phyloP scores from a whole-genome alignment of 2,888 invertebrate genomes.

The Perizoma affinitatum region DNA sequence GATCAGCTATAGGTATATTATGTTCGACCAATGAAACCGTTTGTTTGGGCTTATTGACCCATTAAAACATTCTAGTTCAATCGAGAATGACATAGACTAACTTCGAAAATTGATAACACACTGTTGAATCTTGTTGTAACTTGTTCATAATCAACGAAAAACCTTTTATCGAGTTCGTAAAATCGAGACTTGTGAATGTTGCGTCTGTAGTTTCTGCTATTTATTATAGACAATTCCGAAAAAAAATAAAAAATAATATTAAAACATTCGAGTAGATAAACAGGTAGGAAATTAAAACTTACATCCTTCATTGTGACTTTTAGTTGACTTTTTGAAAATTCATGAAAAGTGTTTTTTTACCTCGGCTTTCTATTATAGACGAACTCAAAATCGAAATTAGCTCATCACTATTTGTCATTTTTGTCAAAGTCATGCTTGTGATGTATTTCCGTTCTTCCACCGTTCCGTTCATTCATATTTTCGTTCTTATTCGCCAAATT shows the following conservation, averaged over 20 bases:
- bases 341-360: not conserved
- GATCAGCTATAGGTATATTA: not conserved
- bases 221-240: too few relatives aligned
- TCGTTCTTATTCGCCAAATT: too few relatives aligned
- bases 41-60: conserved; percentile 28
- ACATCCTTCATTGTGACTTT: too few relatives aligned
- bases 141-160: too few relatives aligned
- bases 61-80: conserved; percentile 19
- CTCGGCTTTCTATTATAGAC: not conserved
- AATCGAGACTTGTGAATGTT: too few relatives aligned
- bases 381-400: not conserved
- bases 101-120: conserved; percentile 36
- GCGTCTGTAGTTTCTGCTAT: too few relatives aligned
- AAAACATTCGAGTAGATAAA: too few relatives aligned
- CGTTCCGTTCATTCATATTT: not conserved
- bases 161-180: too few relatives aligned
- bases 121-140: conserved; percentile 57
- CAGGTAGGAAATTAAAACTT: too few relatives aligned
- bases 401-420: not conserved
- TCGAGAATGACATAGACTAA: conserved; percentile 8
- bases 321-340: too few relatives aligned
- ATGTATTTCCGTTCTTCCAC: not conserved
- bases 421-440: conserved; percentile 10
- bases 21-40: conserved; percentile 12
- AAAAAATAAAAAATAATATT: too few relatives aligned